Evolutionary conservation across 2,113 vertebrate genomes (phyloP).

Genomic region (Hirundichthys speculiger): DNA sequence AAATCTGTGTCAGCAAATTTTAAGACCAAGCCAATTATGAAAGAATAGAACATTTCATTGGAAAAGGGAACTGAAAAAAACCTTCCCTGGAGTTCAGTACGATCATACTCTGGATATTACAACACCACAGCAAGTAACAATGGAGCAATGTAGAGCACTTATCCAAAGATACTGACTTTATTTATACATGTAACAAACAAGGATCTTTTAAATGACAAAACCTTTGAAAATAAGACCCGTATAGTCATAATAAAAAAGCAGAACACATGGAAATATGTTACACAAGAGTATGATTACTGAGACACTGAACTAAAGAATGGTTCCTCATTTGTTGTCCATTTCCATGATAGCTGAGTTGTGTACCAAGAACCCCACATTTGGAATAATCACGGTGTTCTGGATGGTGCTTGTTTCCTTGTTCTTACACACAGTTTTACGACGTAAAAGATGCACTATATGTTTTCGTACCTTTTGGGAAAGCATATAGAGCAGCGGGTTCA

Average conservation of each 20-base stretch:
- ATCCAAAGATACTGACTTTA: too few relatives aligned
- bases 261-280: too few relatives aligned
- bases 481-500: constrained; percentile 82
- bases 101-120: not conserved
- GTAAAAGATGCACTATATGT: constrained; percentile 61
- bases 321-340: not conserved
- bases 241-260: too few relatives aligned
- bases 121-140: too few relatives aligned
- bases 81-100: not conserved
- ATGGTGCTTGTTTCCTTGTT: not conserved
- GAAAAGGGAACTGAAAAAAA: constrained; percentile 7
- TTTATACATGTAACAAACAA: too few relatives aligned
- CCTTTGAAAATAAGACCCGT: too few relatives aligned
- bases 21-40: not conserved
- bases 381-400: not conserved
- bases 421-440: not conserved
- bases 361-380: not conserved
- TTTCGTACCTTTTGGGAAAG: constrained; percentile 69
- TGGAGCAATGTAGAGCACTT: too few relatives aligned
- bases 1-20: not conserved
- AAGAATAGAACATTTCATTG: not conserved
- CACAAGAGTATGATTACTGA: too few relatives aligned
- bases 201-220: too few relatives aligned
- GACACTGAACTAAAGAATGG: not conserved
- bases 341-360: constrained; percentile 3